Percentiles rank a stretch among this genome's conserved stretches.
Evolutionary conservation across 2,113 vertebrate species (phyloP).

Genomic region (Lophotis ruficrista): DNA sequence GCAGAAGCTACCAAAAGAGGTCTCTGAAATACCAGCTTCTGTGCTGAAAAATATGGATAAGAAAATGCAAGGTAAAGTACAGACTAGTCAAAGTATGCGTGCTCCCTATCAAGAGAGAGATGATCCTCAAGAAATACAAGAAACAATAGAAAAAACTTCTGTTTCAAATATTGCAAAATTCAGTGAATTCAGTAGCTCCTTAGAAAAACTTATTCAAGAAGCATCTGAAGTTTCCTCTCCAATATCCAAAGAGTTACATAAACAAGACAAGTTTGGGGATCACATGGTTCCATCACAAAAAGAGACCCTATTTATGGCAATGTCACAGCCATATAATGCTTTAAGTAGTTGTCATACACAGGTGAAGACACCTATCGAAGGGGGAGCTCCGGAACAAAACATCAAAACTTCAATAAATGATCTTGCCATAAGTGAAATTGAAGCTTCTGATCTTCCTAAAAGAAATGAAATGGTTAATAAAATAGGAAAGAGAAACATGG

Average conservation of each 20-base stretch:
- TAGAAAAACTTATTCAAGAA: constrained; percentile 68
- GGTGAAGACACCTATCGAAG: background rate
- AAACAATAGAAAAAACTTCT: constrained; percentile 49
- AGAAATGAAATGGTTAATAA: background rate
- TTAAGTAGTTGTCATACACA: background rate
- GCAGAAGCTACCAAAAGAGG: background rate
- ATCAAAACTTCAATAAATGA: background rate
- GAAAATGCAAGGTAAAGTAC: background rate
- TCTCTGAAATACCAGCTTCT: background rate
- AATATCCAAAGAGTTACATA: background rate
- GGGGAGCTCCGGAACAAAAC: background rate
- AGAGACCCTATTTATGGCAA: background rate
- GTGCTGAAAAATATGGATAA: background rate
- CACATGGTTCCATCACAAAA: background rate
- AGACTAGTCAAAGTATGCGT: background rate
- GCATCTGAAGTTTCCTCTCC: background rate
- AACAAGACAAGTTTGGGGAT: background rate
- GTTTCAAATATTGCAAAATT: constrained; percentile 7
- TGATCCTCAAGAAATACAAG: constrained; percentile 35
- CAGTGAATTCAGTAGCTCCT: constrained; percentile 20
- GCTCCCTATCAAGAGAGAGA: background rate
- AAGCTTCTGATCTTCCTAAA: background rate
- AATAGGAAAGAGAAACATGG: background rate
- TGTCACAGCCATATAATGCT: background rate
- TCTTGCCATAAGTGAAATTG: background rate